phyloP scores from a whole-genome alignment of 2,113 vertebrate genomes.

The Caranx melampygus region DNA sequence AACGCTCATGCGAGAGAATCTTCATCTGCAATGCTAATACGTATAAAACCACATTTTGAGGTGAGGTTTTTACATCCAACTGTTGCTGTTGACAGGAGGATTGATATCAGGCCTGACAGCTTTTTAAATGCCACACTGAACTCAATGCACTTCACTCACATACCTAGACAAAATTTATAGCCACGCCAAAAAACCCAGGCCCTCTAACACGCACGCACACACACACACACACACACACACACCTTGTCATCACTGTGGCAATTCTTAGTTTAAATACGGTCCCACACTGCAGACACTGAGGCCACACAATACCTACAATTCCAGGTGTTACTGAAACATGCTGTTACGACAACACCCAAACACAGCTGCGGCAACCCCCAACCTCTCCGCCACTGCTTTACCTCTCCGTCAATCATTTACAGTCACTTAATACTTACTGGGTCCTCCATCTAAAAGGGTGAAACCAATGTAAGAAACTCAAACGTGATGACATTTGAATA shows the following conservation, averaged over 20 bases:
- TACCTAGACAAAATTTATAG: neutral
- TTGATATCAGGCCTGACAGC: constrained; percentile 33
- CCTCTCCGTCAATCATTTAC: constrained; percentile 59
- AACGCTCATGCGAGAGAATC: neutral
- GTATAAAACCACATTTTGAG: too few species aligned
- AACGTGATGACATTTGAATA: neutral
- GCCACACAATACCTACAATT: neutral
- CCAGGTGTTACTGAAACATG: constrained; percentile 53
- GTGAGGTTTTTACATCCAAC: neutral
- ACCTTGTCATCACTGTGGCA: neutral
- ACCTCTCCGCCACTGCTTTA: constrained; percentile 37
- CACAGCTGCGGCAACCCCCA: neutral
- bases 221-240: constrained; percentile 19
- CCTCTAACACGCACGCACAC: neutral
- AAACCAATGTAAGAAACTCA: constrained; percentile 51
- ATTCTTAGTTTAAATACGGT: neutral
- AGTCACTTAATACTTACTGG: constrained; percentile 74
- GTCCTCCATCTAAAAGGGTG: constrained; percentile 73
- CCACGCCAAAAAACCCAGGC: neutral
- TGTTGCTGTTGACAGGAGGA: neutral
- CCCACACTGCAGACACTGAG: constrained; percentile 44
- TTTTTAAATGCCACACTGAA: constrained; percentile 45
- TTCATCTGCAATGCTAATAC: neutral
- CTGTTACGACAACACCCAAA: constrained; percentile 40
- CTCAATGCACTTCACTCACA: constrained; percentile 59